Conservation (phyloP, 2,113 vertebrate genomes). For the Pomatorhinus ruficollis region DNA sequence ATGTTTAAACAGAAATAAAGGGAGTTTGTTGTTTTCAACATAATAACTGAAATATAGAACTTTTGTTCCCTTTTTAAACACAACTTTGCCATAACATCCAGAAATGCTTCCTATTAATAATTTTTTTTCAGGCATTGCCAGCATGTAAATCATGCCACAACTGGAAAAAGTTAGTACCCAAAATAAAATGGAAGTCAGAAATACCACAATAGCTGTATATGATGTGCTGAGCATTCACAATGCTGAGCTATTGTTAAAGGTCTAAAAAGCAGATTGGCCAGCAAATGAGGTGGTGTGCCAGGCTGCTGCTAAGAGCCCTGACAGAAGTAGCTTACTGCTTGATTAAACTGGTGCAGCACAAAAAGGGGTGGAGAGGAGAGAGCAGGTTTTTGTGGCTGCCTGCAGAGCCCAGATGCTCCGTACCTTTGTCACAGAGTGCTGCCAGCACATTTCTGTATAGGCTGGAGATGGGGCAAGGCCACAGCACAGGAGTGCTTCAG, state of each 20-base stretch:
- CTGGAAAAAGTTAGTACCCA: neutral
- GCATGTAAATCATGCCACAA: neutral
- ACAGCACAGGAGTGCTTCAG: neutral
- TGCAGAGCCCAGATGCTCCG: neutral
- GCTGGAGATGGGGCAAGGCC: neutral
- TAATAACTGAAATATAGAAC: neutral
- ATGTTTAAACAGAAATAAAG: neutral
- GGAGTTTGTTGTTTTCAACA: neutral
- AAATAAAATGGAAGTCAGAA: neutral
- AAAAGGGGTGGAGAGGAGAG: neutral
- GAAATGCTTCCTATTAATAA: neutral
- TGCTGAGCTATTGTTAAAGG: neutral
- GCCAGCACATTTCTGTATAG: fast-evolving
- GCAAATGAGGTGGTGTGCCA: neutral
- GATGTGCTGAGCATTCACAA: neutral
- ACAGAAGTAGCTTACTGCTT: neutral
- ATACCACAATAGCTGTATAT: neutral
- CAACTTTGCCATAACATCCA: neutral
- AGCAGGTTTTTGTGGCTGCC: neutral
- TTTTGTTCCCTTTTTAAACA: neutral
- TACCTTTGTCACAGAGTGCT: neutral
- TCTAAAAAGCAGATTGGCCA: neutral
- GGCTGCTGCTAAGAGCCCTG: neutral
- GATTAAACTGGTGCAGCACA: neutral
- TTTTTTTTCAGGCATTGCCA: neutral